phyloP scores from a whole-genome alignment of 2,797 vertebrate genomes.

The Silurus aristotelis region DNA sequence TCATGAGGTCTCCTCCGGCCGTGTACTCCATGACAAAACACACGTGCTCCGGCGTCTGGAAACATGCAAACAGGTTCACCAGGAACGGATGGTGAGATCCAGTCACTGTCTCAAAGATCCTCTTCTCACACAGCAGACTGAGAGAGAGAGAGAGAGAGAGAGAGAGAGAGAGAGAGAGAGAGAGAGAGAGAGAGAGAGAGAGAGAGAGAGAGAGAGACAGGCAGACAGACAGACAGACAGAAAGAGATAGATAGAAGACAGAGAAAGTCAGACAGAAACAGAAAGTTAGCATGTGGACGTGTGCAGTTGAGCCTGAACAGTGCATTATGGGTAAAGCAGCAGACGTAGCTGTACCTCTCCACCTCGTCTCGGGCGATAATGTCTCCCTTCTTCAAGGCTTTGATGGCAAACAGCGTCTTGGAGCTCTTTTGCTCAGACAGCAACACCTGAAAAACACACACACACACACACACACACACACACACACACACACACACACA shows the following conservation, averaged over 20 bases:
- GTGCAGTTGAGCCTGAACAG: background rate
- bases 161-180: background rate
- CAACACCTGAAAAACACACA: slow-evolving; percentile 65
- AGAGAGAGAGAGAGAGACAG: background rate
- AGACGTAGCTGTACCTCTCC: slow-evolving; percentile 74
- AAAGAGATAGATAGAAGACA: background rate
- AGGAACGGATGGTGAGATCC: slow-evolving; percentile 84
- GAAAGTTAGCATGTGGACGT: background rate
- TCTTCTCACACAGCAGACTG: slow-evolving; percentile 91
- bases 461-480: background rate
- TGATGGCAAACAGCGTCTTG: slow-evolving; percentile 81
- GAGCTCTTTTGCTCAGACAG: slow-evolving; percentile 80
- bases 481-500: too few species aligned
- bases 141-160: background rate
- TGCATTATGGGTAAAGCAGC: slow-evolving; percentile 6
- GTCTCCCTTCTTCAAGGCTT: slow-evolving; percentile 91
- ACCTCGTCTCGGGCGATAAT: slow-evolving; percentile 87
- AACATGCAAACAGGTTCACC: slow-evolving; percentile 89
- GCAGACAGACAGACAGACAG: background rate
- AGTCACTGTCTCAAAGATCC: slow-evolving; percentile 86
- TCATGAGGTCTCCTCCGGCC: slow-evolving; percentile 88
- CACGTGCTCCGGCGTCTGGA: slow-evolving; percentile 88
- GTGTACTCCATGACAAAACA: slow-evolving; percentile 94
- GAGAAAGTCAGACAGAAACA: background rate
- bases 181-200: background rate